Conservation (phyloP, 2,888 invertebrate genomes). For the Muscina levida region DNA sequence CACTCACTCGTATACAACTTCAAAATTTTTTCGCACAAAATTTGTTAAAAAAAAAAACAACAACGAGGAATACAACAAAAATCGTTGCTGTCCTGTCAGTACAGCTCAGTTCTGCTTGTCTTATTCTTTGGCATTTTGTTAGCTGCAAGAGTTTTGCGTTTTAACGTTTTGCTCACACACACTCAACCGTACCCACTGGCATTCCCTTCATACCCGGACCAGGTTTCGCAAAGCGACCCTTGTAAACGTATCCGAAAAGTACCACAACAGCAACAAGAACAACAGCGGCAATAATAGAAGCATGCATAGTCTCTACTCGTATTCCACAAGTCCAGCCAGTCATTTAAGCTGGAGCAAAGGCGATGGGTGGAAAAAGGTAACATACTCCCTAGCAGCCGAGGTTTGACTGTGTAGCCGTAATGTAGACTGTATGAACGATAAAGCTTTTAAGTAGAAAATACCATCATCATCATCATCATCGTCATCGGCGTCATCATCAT, state of each 20-base stretch:
- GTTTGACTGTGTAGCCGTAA: not conserved
- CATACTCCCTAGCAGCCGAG: not conserved
- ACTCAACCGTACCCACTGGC: conserved; percentile 47
- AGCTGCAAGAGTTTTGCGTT: conserved; percentile 71
- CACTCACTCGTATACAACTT: conserved; percentile 3
- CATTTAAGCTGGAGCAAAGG: conserved; percentile 23
- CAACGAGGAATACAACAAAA: conserved; percentile 59
- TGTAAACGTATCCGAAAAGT: conserved; percentile 57
- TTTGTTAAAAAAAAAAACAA: conserved; percentile 50
- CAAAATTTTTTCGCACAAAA: conserved; percentile 58
- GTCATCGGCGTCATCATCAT: conserved; percentile 41
- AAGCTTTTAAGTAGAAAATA: conserved; percentile 56
- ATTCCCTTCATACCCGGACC: conserved; percentile 26
- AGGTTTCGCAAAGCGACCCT: conserved; percentile 49
- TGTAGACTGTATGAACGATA: conserved; percentile 36
- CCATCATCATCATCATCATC: conserved; percentile 41
- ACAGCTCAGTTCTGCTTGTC: conserved; percentile 72
- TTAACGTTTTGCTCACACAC: conserved; percentile 68
- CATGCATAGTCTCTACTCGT: conserved; percentile 23
- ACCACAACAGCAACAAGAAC: conserved; percentile 45
- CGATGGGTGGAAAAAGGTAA: conserved; percentile 40
- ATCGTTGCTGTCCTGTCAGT: conserved; percentile 66
- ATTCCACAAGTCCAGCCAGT: conserved; percentile 58
- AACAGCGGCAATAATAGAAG: conserved; percentile 3
- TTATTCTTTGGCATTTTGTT: conserved; percentile 78